Conservation (phyloP, 1,140 invertebrate species). For the Aphidius ervi region DNA sequence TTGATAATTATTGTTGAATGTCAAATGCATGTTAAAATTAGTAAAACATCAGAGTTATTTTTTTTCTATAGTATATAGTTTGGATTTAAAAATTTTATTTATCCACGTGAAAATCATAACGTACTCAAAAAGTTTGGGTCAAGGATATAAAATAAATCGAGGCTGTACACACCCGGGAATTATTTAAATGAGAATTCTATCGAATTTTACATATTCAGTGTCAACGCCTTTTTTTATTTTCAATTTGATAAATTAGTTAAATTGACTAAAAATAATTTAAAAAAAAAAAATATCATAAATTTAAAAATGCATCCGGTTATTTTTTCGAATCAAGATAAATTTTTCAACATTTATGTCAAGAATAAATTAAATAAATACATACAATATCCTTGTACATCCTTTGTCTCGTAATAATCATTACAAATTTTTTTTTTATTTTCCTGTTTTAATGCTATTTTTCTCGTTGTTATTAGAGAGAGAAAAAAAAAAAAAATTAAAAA, state of each 20-base stretch:
- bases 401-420: background rate
- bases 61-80: too few species aligned
- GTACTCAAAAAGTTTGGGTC: conserved; percentile 15
- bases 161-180: conserved; percentile 7
- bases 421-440: background rate
- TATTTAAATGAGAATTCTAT: conserved; percentile 21
- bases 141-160: conserved; percentile 18
- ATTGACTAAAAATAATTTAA: too few species aligned
- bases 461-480: too few species aligned
- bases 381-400: background rate
- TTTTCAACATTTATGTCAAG: too few species aligned
- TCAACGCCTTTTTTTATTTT: conserved; percentile 2
- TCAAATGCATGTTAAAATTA: too few species aligned
- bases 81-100: too few species aligned
- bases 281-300: background rate
- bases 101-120: background rate
- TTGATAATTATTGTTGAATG: too few species aligned
- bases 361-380: too few species aligned
- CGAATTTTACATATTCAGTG: conserved; percentile 6
- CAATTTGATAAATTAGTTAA: too few species aligned
- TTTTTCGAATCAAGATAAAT: too few species aligned
- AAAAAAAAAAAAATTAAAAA: background rate
- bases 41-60: too few species aligned
- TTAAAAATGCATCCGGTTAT: too few species aligned
- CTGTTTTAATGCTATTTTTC: background rate